Base-by-base conservation (phyloP, 2,888 invertebrate species). In the Agonum fuliginosum region DNA sequence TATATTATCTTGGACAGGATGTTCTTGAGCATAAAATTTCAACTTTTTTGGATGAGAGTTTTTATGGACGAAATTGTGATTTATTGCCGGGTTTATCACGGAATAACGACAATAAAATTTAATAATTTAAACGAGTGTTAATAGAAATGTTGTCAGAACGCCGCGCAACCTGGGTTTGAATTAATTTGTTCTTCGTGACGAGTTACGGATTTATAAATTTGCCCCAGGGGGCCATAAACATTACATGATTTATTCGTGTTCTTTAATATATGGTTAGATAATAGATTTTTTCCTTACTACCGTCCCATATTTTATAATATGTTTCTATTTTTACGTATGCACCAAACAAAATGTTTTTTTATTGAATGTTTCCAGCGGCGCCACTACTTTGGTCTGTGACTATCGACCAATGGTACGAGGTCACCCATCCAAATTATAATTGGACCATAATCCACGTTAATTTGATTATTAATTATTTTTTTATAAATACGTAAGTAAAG, bases 1-100 rank as follows among this genome's bases (percentile, higher is more conserved):
- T 70, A 70, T 70, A 46, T 70, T 70, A 70, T 70, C 22, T 43
- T 67, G 41, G 3, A 46, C 69, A 70, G 69, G 69, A 70, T 70
- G 46, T 46, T 43, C 17, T 6, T 46, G 24, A 67, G 14, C 46
- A 37, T 67, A 37, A 54, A 54, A 6, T 46, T 37, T 46, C 17
- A 46, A 46, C 17, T 54, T 54, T 54, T 54, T 54, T 22, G 24
- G 12, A 24, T n/a, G 54, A 10, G 6, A 3, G 22, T 54, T 54
- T 54, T 54, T 54, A 22, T 22, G n/a, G 24, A 46, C 17, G 46
- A n/a, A 37, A 19, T 41, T 37, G 37, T 67, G 37, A 67, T 67
- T 67, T 67, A 67, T 67, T 17, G 12, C 41, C 10, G 22, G 37
- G n/a, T 41, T 67, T 67, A 58, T 58, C 58, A 14, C 17, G 58